These are phyloP conservation scores for Pygathrix nemaeus DNA, from an alignment of 2,113 vertebrate genomes.

Conservation along the genomic window DNA sequence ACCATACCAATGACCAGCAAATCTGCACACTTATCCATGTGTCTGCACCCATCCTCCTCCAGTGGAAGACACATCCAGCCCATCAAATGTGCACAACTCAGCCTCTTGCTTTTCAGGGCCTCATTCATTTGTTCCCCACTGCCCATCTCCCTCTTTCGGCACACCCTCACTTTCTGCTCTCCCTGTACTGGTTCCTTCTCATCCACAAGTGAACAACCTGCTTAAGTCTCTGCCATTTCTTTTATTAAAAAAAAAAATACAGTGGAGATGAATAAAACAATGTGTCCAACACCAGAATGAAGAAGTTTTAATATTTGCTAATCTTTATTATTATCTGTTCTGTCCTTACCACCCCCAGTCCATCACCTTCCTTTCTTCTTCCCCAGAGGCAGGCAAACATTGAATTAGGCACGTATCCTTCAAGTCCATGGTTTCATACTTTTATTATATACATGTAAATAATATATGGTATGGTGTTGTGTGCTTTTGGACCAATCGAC, in stretches of 20 bases:
- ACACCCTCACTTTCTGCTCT: not conserved
- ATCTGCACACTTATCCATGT: not conserved
- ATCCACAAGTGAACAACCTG: not conserved
- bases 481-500: not conserved
- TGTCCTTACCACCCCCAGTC: not conserved
- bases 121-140: not conserved
- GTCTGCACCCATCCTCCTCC: not conserved
- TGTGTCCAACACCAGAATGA: not conserved
- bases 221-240: not conserved
- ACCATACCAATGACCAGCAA: not conserved
- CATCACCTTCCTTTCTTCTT: not conserved
- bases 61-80: not conserved
- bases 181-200: not conserved
- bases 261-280: not conserved
- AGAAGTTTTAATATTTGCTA: not conserved
- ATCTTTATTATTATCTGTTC: not conserved
- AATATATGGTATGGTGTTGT: not conserved
- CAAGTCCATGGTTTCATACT: not conserved
- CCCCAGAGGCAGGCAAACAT: not conserved
- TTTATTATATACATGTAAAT: not conserved
- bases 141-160: not conserved
- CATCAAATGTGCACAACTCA: not conserved
- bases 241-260: not conserved
- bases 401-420: not conserved
- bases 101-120: not conserved